Evolutionary conservation across 2,888 invertebrate species (phyloP).

Genomic region (Byasa hedistus): DNA sequence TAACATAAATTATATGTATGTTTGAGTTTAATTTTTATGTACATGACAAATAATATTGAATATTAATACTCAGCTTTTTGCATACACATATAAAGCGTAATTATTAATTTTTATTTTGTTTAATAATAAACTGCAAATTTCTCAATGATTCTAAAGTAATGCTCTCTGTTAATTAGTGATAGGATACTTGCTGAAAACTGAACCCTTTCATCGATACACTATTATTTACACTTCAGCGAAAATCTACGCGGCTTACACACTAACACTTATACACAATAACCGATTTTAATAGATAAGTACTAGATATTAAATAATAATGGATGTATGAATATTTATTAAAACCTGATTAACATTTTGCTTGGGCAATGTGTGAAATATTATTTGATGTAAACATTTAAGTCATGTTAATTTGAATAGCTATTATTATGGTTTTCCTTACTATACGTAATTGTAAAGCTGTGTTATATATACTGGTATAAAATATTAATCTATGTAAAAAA

Average conservation of each 20-base stretch:
- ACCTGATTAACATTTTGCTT: neutral
- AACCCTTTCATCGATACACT: too few relatives aligned
- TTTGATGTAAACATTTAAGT: neutral
- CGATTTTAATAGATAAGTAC: neutral
- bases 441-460: too few relatives aligned
- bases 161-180: neutral
- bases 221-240: neutral
- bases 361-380: too few relatives aligned
- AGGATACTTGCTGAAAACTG: too few relatives aligned
- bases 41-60: neutral
- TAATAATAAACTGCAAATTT: neutral
- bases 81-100: neutral
- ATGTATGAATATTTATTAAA: neutral
- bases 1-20: too few relatives aligned
- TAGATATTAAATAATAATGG: neutral
- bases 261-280: slow-evolving; percentile 3
- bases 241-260: neutral
- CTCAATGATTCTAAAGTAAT: neutral
- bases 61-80: neutral
- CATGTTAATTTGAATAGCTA: neutral
- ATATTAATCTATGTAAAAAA: too few relatives aligned
- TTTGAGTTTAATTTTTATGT: neutral
- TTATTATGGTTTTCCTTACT: too few relatives aligned
- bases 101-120: neutral
- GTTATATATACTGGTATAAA: too few relatives aligned